Percentiles rank a stretch among this genome's conserved stretches.
phyloP scores from a whole-genome alignment of 2,113 vertebrate genomes.

The Charina bottae region DNA sequence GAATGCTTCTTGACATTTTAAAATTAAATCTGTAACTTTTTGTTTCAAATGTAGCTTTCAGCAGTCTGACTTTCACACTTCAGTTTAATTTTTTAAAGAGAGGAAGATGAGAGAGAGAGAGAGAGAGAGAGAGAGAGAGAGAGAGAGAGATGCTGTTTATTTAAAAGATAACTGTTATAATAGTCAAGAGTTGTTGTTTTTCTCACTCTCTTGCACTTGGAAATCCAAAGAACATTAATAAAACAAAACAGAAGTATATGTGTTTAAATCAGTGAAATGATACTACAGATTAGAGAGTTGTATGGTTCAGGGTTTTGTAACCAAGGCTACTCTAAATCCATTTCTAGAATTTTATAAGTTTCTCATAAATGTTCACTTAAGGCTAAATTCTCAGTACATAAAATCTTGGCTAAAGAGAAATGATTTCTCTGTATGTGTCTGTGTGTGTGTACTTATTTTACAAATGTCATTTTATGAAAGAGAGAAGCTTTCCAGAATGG shows the following conservation, averaged over 20 bases:
- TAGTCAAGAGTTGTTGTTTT: neutral
- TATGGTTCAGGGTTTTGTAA: conserved; percentile 30
- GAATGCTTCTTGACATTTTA: neutral
- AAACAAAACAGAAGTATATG: conserved; percentile 30
- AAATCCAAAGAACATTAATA: conserved; percentile 30
- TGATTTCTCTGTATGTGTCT: neutral
- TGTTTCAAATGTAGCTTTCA: neutral
- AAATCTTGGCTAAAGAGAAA: neutral
- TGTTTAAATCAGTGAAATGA: conserved; percentile 29
- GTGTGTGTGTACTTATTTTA: too few relatives aligned
- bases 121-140: neutral
- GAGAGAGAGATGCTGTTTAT: neutral
- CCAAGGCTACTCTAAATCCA: conserved; percentile 25
- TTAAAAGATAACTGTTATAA: conserved; percentile 10
- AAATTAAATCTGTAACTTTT: conserved; percentile 2
- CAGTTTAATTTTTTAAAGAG: neutral
- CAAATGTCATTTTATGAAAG: neutral
- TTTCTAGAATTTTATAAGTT: conserved; percentile 23
- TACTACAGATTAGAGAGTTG: conserved; percentile 27
- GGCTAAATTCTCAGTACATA: conserved; percentile 4
- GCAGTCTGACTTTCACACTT: neutral
- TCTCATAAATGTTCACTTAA: conserved; percentile 26
- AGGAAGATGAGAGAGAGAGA: neutral
- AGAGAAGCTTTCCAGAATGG: neutral
- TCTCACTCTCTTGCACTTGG: neutral